A percentile compares a stretch with the other conserved stretches of the same genome.
Conservation (phyloP, 1,140 invertebrate genomes). For the Drosophila albomicans region DNA sequence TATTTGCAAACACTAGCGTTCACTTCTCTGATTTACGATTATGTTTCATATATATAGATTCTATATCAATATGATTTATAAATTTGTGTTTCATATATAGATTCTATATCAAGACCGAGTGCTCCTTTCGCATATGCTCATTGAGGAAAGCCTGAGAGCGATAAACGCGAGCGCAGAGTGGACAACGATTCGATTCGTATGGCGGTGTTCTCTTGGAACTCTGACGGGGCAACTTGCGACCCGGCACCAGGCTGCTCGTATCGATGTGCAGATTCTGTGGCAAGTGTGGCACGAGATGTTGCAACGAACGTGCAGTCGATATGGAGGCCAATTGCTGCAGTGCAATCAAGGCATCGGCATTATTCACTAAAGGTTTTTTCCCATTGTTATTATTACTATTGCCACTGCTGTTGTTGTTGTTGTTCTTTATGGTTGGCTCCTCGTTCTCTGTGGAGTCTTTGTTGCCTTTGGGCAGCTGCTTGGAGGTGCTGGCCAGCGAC, state of each 20-base stretch:
- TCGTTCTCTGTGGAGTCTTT: conserved; percentile 61
- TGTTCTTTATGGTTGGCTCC: conserved; percentile 41
- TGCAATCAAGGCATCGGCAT: conserved; percentile 72
- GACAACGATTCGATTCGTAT: conserved; percentile 82
- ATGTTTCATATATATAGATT: too few relatives aligned
- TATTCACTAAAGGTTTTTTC: conserved; percentile 58
- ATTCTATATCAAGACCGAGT: conserved; percentile 77
- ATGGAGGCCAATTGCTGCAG: conserved; percentile 81
- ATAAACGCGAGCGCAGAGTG: conserved; percentile 76
- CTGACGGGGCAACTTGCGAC: conserved; percentile 67
- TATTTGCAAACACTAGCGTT: conserved; percentile 1
- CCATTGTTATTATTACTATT: conserved; percentile 22
- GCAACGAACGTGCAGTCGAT: conserved; percentile 72
- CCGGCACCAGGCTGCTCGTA: conserved; percentile 58
- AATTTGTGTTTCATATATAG: too few relatives aligned
- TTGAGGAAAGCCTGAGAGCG: conserved; percentile 81
- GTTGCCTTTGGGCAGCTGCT: conserved; percentile 11
- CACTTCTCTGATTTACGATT: conserved; percentile 2
- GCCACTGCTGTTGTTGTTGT: conserved; percentile 17
- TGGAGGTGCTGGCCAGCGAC: conserved; percentile 50
- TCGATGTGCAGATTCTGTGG: conserved; percentile 68
- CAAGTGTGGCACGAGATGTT: conserved; percentile 66
- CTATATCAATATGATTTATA: conserved; percentile 66
- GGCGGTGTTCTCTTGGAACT: conserved; percentile 60
- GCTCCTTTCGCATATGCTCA: conserved; percentile 84